Percentiles rank a stretch among this genome's conserved stretches.
These are phyloP conservation scores for Pammene fasciana DNA, from an alignment of 2,888 invertebrate species.

Conservation along the genomic window DNA sequence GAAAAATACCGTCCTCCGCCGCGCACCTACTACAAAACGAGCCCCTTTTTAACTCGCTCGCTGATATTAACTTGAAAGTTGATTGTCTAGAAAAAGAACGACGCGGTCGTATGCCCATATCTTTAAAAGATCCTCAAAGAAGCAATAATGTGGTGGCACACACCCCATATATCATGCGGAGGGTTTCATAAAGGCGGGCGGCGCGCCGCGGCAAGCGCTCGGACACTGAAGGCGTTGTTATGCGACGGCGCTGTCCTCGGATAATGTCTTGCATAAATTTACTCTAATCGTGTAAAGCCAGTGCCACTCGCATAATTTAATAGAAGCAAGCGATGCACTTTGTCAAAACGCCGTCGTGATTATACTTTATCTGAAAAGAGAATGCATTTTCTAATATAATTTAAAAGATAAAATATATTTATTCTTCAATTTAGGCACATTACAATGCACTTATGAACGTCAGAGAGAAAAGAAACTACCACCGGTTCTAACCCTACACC, in stretches of 20 bases:
- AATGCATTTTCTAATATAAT: constrained; percentile 15
- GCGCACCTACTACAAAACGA: constrained; percentile 40
- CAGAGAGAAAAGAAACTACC: no score
- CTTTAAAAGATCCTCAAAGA: constrained; percentile 64
- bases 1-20: constrained; percentile 63
- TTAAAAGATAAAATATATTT: no score
- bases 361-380: constrained; percentile 41
- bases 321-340: constrained; percentile 66
- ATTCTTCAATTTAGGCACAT: no score
- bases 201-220: constrained; percentile 60
- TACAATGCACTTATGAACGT: no score
- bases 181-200: constrained; percentile 74
- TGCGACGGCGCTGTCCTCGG: constrained; percentile 76
- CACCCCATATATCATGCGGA: constrained; percentile 74
- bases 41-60: constrained; percentile 32
- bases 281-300: constrained; percentile 76
- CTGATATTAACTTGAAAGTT: constrained; percentile 31
- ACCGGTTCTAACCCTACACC: no score
- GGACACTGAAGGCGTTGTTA: constrained; percentile 81
- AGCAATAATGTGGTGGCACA: constrained; percentile 76
- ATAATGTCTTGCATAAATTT: constrained; percentile 82
- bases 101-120: constrained; percentile 53
- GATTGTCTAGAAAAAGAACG: constrained; percentile 22
- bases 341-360: constrained; percentile 45
- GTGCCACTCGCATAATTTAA: constrained; percentile 75